Evolutionary conservation across 1,140 invertebrate genomes (phyloP), one percentile per base, ranked within the genome.

Genomic region (Asbolus verrucosus): DNA sequence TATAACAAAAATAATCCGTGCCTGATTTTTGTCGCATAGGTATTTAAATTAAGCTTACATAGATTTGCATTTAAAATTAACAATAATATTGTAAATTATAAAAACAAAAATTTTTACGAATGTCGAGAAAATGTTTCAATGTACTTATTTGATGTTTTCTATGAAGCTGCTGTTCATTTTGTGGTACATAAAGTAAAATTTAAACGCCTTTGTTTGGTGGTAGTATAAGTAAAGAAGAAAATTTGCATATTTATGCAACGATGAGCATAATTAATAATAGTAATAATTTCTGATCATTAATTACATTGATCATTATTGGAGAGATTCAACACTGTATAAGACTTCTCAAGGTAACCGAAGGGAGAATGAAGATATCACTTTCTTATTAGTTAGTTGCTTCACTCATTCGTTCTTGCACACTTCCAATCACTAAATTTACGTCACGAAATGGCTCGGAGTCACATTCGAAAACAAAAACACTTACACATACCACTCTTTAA

Each of bases 401-500:
- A 41, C 18, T 65, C 39, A 39, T 19, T 27, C 36, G 19, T 36
- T 9, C 31, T 11, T 30, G 21, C 39, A 46, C 43, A 59, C 14
- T 11, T 67, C 21, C 46, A 59, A 18, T 50, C 39, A 69, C 18
- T 18, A 41, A 33, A 46, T 43, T 43, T 43, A 43, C 8, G 31
- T 43, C 66, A 72, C 19, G 16, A 30, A 72, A 74, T 80, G 79
- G 79, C 80, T 80, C 79, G 79, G 79, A 81, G 78, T 78, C 75
- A 72, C 33, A 54, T 21, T 46, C 67, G 27, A 24, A 69, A 69
- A 38, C 62, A 21, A 30, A 54, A 68, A 24, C 61, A 62, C 15
- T 75, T 89, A 94, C 81, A 96, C 94, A 81, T 95, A 96, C 94
- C 94, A 96, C 83, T 96, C 94, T 87, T 95, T 96, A 72, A 96